phyloP scores from a whole-genome alignment of 2,113 vertebrate species.

The Rhinolophus ferrumequinum region DNA sequence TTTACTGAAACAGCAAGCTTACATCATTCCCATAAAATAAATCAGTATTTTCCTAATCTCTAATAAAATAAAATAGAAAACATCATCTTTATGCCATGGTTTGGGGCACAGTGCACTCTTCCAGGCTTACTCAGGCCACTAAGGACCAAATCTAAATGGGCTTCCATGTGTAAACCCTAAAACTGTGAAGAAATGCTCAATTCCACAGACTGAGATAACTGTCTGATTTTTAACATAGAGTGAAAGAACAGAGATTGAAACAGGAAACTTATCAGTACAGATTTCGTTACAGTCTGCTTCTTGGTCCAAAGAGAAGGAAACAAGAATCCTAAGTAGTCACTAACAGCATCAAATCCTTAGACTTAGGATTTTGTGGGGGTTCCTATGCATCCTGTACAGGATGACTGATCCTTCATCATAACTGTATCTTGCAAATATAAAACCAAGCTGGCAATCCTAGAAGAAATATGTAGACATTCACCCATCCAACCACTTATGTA shows the following conservation, averaged over 20 bases:
- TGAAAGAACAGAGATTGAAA: background rate
- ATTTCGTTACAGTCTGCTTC: background rate
- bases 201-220: background rate
- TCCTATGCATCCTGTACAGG: background rate
- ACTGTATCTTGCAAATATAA: background rate
- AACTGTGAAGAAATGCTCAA: background rate
- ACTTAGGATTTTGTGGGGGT: background rate
- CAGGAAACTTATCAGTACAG: background rate
- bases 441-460: background rate
- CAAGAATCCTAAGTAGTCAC: background rate
- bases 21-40: background rate
- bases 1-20: constrained; percentile 21
- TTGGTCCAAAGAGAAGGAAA: background rate
- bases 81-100: background rate
- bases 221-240: background rate
- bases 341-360: background rate
- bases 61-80: constrained; percentile 41
- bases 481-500: background rate
- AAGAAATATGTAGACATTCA: constrained; percentile 15
- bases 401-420: constrained; percentile 7
- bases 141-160: background rate
- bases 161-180: background rate
- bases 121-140: background rate
- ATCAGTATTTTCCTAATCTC: background rate
- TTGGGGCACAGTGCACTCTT: background rate